A percentile compares a stretch with the other conserved stretches of the same genome.
Conservation (phyloP, 2,888 invertebrate genomes). For the Rotaria socialis region DNA sequence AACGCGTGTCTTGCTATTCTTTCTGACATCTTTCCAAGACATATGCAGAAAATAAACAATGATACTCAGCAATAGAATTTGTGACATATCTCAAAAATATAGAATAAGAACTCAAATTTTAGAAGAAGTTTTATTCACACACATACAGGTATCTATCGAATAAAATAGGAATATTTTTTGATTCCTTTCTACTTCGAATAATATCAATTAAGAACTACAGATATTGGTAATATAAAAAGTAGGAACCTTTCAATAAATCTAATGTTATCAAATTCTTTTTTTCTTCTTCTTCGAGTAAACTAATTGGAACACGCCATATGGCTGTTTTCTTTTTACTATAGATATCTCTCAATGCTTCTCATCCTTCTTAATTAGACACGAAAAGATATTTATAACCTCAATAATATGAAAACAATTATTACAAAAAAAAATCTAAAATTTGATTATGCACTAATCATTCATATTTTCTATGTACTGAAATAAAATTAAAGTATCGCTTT, state of each 20-base stretch:
- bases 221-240: background rate
- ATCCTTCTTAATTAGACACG: background rate
- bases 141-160: background rate
- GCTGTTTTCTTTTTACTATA: background rate
- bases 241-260: background rate
- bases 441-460: background rate
- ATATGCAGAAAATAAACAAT: background rate
- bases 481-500: no score
- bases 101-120: background rate
- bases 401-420: background rate
- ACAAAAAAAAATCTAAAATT: background rate
- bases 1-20: background rate
- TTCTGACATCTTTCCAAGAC: background rate
- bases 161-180: background rate
- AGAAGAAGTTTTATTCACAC: background rate
- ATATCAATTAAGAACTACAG: background rate
- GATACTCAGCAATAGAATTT: background rate
- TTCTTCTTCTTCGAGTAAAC: background rate
- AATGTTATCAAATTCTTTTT: background rate
- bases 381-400: background rate
- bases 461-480: background rate
- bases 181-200: no score
- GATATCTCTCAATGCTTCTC: background rate
- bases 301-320: background rate
- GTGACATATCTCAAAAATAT: background rate